Base-by-base conservation (phyloP, 2,888 invertebrate genomes). In the Amorpha juglandis region DNA sequence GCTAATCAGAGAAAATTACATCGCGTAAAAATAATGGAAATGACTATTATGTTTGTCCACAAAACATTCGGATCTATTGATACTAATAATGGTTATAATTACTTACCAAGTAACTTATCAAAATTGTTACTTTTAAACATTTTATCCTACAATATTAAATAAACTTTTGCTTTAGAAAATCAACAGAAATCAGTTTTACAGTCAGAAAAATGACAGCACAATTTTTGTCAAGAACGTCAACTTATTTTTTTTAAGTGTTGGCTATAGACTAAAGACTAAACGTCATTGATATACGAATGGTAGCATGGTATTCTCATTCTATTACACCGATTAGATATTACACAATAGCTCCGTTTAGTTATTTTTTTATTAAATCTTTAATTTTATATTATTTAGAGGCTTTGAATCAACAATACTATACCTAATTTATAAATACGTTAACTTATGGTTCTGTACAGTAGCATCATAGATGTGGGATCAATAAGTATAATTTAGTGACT, bases 51-150 rank as follows among this genome's bases (percentile, higher is more conserved):
- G 68, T 70, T 72, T 55, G 7, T 48, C 9, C 47, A 64, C 52
- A n/a, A 16, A 38, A 2, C 16, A 45, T 38, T 53, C 8, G 33
- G 19, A 16, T 47, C 9, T 33, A 21, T n/a, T 8, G 35, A 45
- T 33, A 48, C 33, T 19, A 21, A 16, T 58, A 48, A 50, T 53
- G 12, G 62, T 63, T 64, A 65, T 66, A 47, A 52, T 70, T 70
- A 82, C 93, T 90, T 88, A 95, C 96, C 96, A 73, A 96, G 92
- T 81, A 95, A 90, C 91, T 95, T 95, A 84, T 95, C 95, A 84
- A 95, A 96, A 87, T 93, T 94, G 77, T 93, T 92, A 71, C 93
- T 91, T 76, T 94, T 92, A 86, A 95, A 95, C 95, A 95, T 95
- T 77, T 90, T 94, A 82, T 77, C 76, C 70, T 79, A 75, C 70